Evolutionary conservation across 2,113 vertebrate species (phyloP).

Genomic region (Gymnarchus niloticus): DNA sequence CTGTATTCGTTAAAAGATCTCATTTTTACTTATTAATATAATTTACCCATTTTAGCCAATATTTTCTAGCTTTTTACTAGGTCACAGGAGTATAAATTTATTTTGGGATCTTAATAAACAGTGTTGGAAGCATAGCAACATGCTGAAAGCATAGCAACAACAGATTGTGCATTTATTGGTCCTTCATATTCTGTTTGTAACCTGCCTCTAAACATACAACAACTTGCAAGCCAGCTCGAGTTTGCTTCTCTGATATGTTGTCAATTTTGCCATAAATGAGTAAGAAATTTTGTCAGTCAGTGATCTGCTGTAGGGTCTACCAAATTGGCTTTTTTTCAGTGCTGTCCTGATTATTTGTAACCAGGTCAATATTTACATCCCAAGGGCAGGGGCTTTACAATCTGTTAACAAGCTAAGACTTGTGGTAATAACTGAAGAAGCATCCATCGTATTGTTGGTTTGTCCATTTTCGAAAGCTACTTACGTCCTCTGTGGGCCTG

Average conservation of each 20-base stretch:
- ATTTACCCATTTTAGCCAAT: background rate
- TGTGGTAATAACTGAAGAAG: too few relatives aligned
- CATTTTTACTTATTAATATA: too few relatives aligned
- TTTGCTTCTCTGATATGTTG: background rate
- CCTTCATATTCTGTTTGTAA: too few relatives aligned
- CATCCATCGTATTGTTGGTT: too few relatives aligned
- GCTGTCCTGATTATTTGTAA: background rate
- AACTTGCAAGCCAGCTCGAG: background rate
- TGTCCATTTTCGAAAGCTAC: too few relatives aligned
- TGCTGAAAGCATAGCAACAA: background rate
- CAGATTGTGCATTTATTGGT: background rate
- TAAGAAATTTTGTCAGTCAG: background rate
- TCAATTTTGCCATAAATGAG: background rate
- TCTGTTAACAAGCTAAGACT: slow-evolving; percentile 4
- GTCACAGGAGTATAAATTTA: background rate
- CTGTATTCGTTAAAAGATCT: too few relatives aligned
- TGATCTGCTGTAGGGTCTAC: background rate
- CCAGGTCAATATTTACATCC: background rate
- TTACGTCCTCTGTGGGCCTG: too few relatives aligned
- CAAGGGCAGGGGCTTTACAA: background rate
- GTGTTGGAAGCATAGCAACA: background rate
- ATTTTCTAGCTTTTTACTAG: background rate
- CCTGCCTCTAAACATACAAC: too few relatives aligned
- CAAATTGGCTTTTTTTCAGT: background rate
- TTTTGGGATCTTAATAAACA: background rate